A percentile compares a stretch with the other conserved stretches of the same genome.
Conservation (phyloP, 2,113 vertebrate species). For the Uria lomvia region DNA sequence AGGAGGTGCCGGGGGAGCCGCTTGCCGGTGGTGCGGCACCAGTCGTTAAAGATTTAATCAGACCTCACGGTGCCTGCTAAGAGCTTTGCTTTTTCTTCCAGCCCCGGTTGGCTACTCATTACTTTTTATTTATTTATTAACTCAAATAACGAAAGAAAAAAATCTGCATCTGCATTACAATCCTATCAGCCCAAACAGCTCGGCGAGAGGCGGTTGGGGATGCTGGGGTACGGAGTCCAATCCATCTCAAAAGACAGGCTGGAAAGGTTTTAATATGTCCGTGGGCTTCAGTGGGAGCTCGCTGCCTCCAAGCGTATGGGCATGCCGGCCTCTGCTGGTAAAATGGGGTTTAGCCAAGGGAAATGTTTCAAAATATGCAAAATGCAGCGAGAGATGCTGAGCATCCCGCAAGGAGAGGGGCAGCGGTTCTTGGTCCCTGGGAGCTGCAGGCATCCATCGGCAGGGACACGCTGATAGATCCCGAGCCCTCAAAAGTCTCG, state of each 20-base stretch:
- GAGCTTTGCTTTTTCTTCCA: background rate
- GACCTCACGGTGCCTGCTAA: background rate
- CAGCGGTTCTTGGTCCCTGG: background rate
- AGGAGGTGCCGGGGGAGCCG: background rate
- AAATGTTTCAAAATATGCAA: background rate
- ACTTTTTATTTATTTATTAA: background rate
- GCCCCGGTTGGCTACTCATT: too few species aligned
- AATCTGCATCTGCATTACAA: background rate
- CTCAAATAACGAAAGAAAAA: background rate
- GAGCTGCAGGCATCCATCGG: background rate
- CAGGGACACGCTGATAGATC: fast-evolving
- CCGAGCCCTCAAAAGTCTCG: fast-evolving
- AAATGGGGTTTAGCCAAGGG: background rate
- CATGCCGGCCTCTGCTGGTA: conserved; percentile 59
- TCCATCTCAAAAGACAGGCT: background rate
- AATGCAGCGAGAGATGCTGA: fast-evolving
- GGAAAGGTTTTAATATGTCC: fast-evolving
- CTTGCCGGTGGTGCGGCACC: background rate
- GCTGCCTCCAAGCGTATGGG: background rate
- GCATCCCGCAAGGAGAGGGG: background rate
- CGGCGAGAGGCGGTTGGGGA: background rate
- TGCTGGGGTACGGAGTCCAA: background rate
- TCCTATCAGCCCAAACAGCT: background rate
- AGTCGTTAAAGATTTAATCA: background rate
- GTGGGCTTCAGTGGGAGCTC: background rate